Evolutionary conservation across 2,113 vertebrate genomes (phyloP), one percentile per base, ranked within the genome.

Genomic region (Piprites chloris): DNA sequence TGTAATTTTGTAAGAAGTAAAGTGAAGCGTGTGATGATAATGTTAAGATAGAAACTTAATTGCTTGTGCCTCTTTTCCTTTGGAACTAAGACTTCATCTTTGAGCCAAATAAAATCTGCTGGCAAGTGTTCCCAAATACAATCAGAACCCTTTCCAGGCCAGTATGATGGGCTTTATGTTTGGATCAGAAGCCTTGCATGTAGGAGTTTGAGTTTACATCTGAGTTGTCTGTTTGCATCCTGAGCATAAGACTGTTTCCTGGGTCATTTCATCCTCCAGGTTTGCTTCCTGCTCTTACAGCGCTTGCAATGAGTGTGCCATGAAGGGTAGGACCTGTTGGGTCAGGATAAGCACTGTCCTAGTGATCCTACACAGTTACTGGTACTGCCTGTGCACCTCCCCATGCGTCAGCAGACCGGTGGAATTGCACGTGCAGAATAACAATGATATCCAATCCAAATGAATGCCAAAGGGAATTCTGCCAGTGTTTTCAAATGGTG

Each of bases 241-340:
- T 79, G 32, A 65, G 28, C 7, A 19, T 6, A 16, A 24, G 28
- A 39, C 18, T 32, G 23, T 65, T 58, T 37, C 28, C 12, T 32
- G 2, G 18, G 37, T 33, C 1, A 5, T 72, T 78, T 76, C 1
- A 30, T 58, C n/a, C n/a, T 65, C n/a, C 47, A 39, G 58, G 39
- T 17, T 19, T 2, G 0, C 18, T 23, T 61, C 14, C 41, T 85
- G 13, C 41, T 85, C 20, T 15, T n/a, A 2, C 0, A 1, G 56
- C 44, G 28, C 11, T 78, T 21, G 12, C 16, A 9, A 32, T 12
- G 47, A n/a, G 32, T 1, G 8, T 67, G 17, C 52, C 49, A 11
- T 23, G 24, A 68, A 32, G 53, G 62, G 20, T 71, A 66, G 79
- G 35, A 50, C 52, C 44, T 4, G 1, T 2, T 66, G 83, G 30